These are phyloP conservation scores for Brachylomia viminalis DNA, from an alignment of 2,888 invertebrate species.

Conservation along the genomic window DNA sequence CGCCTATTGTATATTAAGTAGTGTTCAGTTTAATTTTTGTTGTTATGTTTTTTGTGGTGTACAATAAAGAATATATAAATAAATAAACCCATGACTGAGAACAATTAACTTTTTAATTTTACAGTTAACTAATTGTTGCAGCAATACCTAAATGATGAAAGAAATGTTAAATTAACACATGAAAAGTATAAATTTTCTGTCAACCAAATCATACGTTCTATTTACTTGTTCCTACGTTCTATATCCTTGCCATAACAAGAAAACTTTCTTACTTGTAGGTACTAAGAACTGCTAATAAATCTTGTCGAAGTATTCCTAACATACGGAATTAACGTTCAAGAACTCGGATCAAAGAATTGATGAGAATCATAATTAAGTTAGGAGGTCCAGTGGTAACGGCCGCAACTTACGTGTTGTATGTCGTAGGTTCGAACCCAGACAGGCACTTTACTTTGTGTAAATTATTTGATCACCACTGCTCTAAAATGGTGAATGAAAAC, in stretches of 20 bases:
- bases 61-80: too few species aligned
- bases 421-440: too few species aligned
- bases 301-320: constrained; percentile 33
- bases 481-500: too few species aligned
- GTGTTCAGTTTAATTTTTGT: too few species aligned
- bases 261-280: constrained; percentile 54
- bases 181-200: neutral
- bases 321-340: constrained; percentile 35
- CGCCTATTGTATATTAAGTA: too few species aligned
- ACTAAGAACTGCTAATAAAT: constrained; percentile 49
- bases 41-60: too few species aligned
- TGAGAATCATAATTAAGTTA: neutral
- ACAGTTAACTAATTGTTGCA: neutral
- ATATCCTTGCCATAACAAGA: constrained; percentile 48
- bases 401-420: too few species aligned
- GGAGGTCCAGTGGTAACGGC: too few species aligned
- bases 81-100: neutral
- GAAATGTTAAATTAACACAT: neutral
- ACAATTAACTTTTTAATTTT: neutral
- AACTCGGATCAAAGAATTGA: neutral
- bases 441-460: too few species aligned
- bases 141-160: too few species aligned
- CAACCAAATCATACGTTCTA: constrained; percentile 1
- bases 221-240: constrained; percentile 15
- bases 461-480: too few species aligned